Evolutionary conservation across 2,797 vertebrate species (phyloP).

Genomic region (Halcyon leucocephala): DNA sequence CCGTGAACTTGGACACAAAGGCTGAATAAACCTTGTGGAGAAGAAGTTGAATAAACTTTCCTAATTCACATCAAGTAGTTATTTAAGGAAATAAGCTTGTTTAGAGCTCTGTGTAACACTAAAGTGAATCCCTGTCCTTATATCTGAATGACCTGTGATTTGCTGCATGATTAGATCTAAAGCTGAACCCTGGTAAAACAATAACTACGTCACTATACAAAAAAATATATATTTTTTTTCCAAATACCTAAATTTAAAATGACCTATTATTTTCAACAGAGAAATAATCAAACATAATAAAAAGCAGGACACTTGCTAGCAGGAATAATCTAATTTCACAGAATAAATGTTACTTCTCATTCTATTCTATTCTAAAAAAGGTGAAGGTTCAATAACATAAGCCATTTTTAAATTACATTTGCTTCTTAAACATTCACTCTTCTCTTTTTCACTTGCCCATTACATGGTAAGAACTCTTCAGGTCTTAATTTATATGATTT

Average conservation of each 20-base stretch:
- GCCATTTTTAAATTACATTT: background rate
- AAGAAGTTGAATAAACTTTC: background rate
- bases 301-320: background rate
- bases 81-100: background rate
- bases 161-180: background rate
- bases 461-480: background rate
- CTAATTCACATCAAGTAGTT: background rate
- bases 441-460: background rate
- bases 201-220: background rate
- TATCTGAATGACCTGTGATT: background rate
- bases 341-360: background rate
- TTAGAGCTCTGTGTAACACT: background rate
- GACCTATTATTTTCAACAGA: background rate
- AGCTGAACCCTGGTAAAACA: background rate
- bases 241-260: background rate
- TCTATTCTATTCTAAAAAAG: background rate
- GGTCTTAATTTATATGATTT: background rate
- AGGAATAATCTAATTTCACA: background rate
- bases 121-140: background rate
- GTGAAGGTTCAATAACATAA: background rate
- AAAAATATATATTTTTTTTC: background rate
- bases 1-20: background rate
- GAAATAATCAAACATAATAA: background rate
- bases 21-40: background rate
- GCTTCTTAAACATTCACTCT: background rate